phyloP scores from a whole-genome alignment of 2,888 invertebrate species.

The Megaustenia siamemsis region DNA sequence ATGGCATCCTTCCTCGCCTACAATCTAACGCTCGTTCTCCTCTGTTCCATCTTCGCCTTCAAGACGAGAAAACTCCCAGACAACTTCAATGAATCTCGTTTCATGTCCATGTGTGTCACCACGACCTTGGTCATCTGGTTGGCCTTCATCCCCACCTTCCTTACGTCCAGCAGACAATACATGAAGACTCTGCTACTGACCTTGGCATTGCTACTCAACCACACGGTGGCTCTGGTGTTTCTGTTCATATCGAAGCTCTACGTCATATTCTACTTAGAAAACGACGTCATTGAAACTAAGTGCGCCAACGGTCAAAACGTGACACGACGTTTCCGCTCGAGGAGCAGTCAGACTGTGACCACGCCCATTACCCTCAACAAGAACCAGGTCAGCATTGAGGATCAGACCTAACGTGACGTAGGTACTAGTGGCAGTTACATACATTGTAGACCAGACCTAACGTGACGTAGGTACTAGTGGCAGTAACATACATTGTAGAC shows the following conservation, averaged over 20 bases:
- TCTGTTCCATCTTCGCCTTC: slow-evolving; percentile 72
- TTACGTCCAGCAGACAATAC: slow-evolving; percentile 62
- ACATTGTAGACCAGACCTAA: too few species aligned
- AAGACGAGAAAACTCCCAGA: slow-evolving; percentile 74
- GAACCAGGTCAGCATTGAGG: slow-evolving; percentile 5
- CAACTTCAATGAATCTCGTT: slow-evolving; percentile 75
- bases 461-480: too few species aligned
- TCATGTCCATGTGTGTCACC: slow-evolving; percentile 72
- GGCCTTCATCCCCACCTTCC: slow-evolving; percentile 70
- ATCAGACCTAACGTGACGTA: not conserved
- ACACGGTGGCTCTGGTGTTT: slow-evolving; percentile 61
- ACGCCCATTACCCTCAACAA: not conserved
- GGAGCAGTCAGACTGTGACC: not conserved
- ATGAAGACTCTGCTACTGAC: slow-evolving; percentile 58
- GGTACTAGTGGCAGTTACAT: too few species aligned
- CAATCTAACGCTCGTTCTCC: slow-evolving; percentile 68
- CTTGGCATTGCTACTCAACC: slow-evolving; percentile 62
- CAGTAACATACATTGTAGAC: too few species aligned
- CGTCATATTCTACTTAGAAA: slow-evolving; percentile 54
- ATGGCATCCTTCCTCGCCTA: slow-evolving; percentile 66
- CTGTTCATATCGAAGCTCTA: slow-evolving; percentile 64
- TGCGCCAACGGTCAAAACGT: not conserved
- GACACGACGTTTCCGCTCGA: not conserved
- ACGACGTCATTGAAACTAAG: not conserved
- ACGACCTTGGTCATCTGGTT: slow-evolving; percentile 72